Conservation (phyloP, 2,888 invertebrate species). For the Ochropacha duplaris region DNA sequence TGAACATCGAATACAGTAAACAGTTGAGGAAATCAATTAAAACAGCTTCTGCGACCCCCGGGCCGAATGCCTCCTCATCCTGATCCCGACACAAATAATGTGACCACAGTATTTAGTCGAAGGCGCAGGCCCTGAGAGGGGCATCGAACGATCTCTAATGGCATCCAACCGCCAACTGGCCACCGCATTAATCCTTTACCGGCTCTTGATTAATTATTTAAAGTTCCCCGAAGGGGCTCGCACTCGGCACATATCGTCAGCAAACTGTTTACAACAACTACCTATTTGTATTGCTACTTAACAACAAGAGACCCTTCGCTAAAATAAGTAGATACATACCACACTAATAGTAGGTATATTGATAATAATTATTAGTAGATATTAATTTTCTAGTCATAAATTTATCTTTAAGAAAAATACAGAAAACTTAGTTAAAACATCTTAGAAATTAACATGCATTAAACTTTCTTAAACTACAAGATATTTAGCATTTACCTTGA, state of each 20-base stretch:
- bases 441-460: too few species aligned
- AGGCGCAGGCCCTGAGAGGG: conserved; percentile 37
- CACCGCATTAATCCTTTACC: conserved; percentile 81
- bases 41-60: conserved; percentile 38
- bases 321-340: too few species aligned
- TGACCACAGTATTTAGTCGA: conserved; percentile 73
- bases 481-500: too few species aligned
- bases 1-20: background rate
- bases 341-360: too few species aligned
- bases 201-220: conserved; percentile 81
- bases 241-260: conserved; percentile 55
- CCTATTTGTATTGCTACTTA: conserved; percentile 14
- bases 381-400: too few species aligned
- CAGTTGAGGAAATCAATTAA: conserved; percentile 36
- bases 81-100: conserved; percentile 62
- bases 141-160: conserved; percentile 78
- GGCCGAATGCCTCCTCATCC: conserved; percentile 37
- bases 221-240: conserved; percentile 63
- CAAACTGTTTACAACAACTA: conserved; percentile 63
- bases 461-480: too few species aligned
- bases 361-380: too few species aligned
- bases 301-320: background rate
- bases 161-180: conserved; percentile 79
- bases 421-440: too few species aligned
- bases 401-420: too few species aligned